These are phyloP conservation scores for Horisme vitalbata DNA, from an alignment of 2,888 invertebrate species.

Conservation along the genomic window DNA sequence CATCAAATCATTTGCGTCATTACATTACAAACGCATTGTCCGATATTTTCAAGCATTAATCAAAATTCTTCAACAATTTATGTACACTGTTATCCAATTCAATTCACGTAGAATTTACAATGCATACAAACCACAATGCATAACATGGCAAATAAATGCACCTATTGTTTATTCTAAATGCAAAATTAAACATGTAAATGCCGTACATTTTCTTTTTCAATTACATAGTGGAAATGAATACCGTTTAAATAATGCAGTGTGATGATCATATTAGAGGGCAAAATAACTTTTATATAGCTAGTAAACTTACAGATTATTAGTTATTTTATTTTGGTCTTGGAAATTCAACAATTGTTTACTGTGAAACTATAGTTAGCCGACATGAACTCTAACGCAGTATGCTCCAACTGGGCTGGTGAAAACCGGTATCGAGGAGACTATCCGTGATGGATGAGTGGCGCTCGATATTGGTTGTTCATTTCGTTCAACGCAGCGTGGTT, in stretches of 20 bases:
- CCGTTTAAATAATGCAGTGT: no score
- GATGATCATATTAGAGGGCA: no score
- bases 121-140: slow-evolving; percentile 9
- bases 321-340: no score
- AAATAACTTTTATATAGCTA: no score
- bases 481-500: slow-evolving; percentile 45
- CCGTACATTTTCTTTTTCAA: slow-evolving; percentile 23
- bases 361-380: no score
- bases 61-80: slow-evolving; percentile 9
- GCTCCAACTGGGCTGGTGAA: slow-evolving; percentile 4
- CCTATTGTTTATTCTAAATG: slow-evolving; percentile 16
- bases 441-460: slow-evolving; percentile 13
- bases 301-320: no score
- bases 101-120: slow-evolving; percentile 11
- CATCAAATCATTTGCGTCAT: slow-evolving; percentile 12
- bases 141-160: slow-evolving; percentile 19
- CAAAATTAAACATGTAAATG: slow-evolving; percentile 10
- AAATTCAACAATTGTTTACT: no score
- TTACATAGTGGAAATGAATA: no score
- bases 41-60: slow-evolving; percentile 3
- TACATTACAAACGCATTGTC: slow-evolving; percentile 4
- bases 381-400: no score
- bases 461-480: slow-evolving; percentile 46
- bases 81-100: slow-evolving; percentile 5
- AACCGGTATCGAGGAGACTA: slow-evolving; percentile 15